Evolutionary conservation across 2,113 vertebrate species (phyloP).

Genomic region (Polypterus senegalus): DNA sequence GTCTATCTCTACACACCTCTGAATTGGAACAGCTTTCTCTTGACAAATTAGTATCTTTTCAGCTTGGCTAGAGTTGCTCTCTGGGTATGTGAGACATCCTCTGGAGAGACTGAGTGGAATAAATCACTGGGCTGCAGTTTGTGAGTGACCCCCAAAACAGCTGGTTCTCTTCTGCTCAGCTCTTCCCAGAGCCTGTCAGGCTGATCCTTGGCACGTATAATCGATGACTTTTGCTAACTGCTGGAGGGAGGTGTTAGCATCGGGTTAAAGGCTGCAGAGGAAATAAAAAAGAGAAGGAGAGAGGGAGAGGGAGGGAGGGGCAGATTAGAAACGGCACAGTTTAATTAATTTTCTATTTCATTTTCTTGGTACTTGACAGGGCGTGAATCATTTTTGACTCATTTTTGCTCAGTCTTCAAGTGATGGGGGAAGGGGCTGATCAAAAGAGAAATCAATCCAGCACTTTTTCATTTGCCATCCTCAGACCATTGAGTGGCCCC

Average conservation of each 20-base stretch:
- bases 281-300: slow-evolving; percentile 15
- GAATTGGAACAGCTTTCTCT: neutral
- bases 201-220: slow-evolving; percentile 15
- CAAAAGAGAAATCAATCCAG: too few species aligned
- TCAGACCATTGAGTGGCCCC: too few species aligned
- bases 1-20: neutral
- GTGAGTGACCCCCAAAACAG: slow-evolving; percentile 27
- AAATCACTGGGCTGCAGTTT: slow-evolving; percentile 21
- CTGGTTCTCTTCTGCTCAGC: slow-evolving; percentile 25
- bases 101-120: slow-evolving; percentile 22
- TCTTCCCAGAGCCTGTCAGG: slow-evolving; percentile 11
- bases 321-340: slow-evolving; percentile 14
- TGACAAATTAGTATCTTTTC: slow-evolving; percentile 27
- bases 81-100: slow-evolving; percentile 20
- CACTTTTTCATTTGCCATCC: too few species aligned
- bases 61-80: slow-evolving; percentile 16
- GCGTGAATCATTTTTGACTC: neutral
- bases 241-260: slow-evolving; percentile 5
- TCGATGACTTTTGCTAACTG: slow-evolving; percentile 5
- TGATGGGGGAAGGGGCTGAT: too few species aligned
- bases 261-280: slow-evolving; percentile 14
- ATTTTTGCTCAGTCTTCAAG: too few species aligned
- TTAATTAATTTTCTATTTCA: slow-evolving; percentile 22
- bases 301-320: neutral
- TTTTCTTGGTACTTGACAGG: slow-evolving; percentile 1